A percentile compares a stretch with the other conserved stretches of the same genome.
These are phyloP conservation scores for Pyrocephalus nanus DNA, from an alignment of 2,797 vertebrate species.

Conservation along the genomic window DNA sequence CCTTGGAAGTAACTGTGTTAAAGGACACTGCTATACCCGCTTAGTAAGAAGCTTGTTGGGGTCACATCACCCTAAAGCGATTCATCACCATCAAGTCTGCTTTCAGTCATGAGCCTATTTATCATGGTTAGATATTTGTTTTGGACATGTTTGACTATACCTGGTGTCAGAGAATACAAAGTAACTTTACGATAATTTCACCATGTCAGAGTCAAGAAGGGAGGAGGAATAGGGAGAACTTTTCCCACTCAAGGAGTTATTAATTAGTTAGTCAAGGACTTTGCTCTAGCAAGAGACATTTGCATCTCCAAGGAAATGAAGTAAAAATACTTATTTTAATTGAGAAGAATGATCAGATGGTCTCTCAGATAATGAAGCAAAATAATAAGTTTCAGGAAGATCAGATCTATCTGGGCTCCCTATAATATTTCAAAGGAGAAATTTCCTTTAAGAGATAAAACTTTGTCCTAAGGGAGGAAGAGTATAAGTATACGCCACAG, in stretches of 20 bases:
- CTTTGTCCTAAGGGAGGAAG: not conserved
- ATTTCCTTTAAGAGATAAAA: not conserved
- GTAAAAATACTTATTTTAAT: slow-evolving; percentile 49
- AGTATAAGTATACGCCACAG: not conserved
- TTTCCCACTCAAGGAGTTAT: not conserved
- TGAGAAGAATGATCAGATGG: slow-evolving; percentile 34
- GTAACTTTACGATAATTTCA: not conserved
- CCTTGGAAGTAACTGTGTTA: not conserved
- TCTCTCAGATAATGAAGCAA: slow-evolving; percentile 25
- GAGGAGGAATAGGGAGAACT: not conserved
- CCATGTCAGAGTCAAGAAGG: not conserved
- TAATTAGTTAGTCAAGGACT: slow-evolving; percentile 45
- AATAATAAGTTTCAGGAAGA: not conserved
- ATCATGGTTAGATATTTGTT: not conserved
- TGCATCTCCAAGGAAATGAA: slow-evolving; percentile 43
- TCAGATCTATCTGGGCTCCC: not conserved
- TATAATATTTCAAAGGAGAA: not conserved
- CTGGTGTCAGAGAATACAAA: not conserved
- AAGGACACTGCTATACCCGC: no score
- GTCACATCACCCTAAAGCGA: not conserved
- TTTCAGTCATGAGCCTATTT: not conserved
- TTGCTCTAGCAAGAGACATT: slow-evolving; percentile 7
- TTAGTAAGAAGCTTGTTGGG: not conserved
- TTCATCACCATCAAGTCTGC: not conserved
- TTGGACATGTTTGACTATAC: not conserved